A percentile compares a stretch with the other conserved stretches of the same genome.
phyloP scores from a whole-genome alignment of 1,140 invertebrate genomes.

The Heliothis subflexa region DNA sequence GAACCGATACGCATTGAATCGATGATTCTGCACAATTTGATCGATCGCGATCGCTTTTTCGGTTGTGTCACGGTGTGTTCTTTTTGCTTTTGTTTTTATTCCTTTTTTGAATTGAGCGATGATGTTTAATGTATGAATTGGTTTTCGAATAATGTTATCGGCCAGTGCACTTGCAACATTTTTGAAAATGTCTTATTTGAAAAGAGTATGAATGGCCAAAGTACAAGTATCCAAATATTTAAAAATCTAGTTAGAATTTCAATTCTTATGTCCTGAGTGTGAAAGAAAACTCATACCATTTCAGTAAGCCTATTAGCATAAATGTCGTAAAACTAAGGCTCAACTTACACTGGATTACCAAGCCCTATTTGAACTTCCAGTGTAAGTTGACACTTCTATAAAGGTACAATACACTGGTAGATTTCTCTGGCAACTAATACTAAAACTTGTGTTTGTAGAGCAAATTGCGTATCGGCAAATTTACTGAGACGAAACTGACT shows the following conservation, averaged over 20 bases:
- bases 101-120: constrained; percentile 13
- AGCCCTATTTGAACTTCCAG: not conserved
- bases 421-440: constrained; percentile 46
- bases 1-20: constrained; percentile 70
- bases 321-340: not conserved
- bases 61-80: constrained; percentile 38
- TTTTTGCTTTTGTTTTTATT: constrained; percentile 9
- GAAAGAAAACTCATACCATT: not conserved
- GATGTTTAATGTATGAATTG: constrained; percentile 9
- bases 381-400: not conserved
- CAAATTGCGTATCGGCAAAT: constrained; percentile 79
- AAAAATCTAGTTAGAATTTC: not conserved
- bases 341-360: not conserved
- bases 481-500: constrained; percentile 59
- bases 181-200: not conserved
- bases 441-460: constrained; percentile 56
- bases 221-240: too few species aligned
- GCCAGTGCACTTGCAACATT: not conserved
- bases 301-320: not conserved
- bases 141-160: constrained; percentile 9
- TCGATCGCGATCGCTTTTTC: constrained; percentile 42
- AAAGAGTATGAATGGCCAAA: not conserved
- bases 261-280: not conserved
- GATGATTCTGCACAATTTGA: constrained; percentile 48
- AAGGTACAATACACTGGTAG: constrained; percentile 3